Evolutionary conservation across 1,140 invertebrate species (phyloP), one percentile per base, ranked within the genome.

Genomic region (Oedothorax gibbosus): DNA sequence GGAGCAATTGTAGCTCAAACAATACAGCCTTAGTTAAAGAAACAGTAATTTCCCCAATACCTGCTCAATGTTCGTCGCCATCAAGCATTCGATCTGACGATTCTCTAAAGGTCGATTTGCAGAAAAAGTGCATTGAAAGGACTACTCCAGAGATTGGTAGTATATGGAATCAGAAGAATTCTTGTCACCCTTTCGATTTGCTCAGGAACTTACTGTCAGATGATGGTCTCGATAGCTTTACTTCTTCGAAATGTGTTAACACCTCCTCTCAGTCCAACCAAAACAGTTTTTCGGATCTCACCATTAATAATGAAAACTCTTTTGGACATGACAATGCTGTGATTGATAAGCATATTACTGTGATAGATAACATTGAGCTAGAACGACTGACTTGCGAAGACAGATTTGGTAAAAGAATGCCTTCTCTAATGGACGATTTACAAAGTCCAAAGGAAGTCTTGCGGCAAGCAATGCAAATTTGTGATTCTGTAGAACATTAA

Each of bases 291-390:
- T 49, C 53, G 8, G 50, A 79, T 56, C 56, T 77, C 60, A 64
- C 60, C 15, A 68, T 66, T 15, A 60, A 56, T 14, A 73, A 66
- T 53, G 79, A 82, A 12, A 80, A 69, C 53, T 69, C 54, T 69
- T 14, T 69, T 2, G 78, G 66, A 18, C 68, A 73, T 10, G 62
- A 82, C 11, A 20, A 14, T 10, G 69, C 50, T 53, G 14, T 72
- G 9, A 72, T 21, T n/a, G 81, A 75, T 11, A 73, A 56, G 71
- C 81, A 65, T 35, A 68, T 69, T 62, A 15, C 83, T 85, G 83
- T 85, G 83, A 85, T 85, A 85, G 83, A 85, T 62, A 83, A 83
- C 35, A 72, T 72, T 73, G 79, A 73, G 73, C 11, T 83, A n/a
- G 83, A 85, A 21, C 51, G 15, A 57, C 35, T 69, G 18, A 20